Evolutionary conservation across 2,888 invertebrate genomes (phyloP), one percentile per base, ranked within the genome.

Genomic region (Charanyca ferruginea): DNA sequence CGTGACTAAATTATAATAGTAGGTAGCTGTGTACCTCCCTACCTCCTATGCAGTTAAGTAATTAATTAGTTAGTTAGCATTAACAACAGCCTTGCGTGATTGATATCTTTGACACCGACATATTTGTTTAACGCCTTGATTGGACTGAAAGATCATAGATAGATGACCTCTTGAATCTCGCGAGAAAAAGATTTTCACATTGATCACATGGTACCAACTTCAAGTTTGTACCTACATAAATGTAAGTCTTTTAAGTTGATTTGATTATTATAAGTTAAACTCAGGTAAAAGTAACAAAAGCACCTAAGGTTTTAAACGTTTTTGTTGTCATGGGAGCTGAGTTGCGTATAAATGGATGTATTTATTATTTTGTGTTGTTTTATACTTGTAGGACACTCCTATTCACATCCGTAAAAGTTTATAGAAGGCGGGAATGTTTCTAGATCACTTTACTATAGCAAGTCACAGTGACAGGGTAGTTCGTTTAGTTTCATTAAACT

Each of bases 391-490:
- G 28, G 28, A 28, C 28, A 16, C 16, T 5, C 5, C 38, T 38
- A 38, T 38, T 38, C 16, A 38, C n/a, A n/a, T 9, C 3, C 16
- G 16, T 4, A 38, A 38, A 16, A 38, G n/a, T n/a, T n/a, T n/a
- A 53, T 23, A 53, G 18, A 60, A 67, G 45, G n/a, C 20, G 62
- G 51, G 18, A 32, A n/a, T 35, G 20, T 65, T 51, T 54, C 20
- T 45, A 51, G 35, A 49, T 1, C 9, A 53, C 35, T 28, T 11
- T 22, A 32, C 23, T 16, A 41, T 16, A 44, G 52, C 73, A 63
- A 73, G 73, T 78, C 73, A 78, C 32, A 51, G 23, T 76, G 79
- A 76, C 79, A 8, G 59, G 52, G 55, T 66, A 51, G 51, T 60
- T 66, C 47, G 51, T 60, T 59, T 73, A 28, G 58, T 42, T 42